Conservation (phyloP, 2,888 invertebrate species). For the Nineta flava region DNA sequence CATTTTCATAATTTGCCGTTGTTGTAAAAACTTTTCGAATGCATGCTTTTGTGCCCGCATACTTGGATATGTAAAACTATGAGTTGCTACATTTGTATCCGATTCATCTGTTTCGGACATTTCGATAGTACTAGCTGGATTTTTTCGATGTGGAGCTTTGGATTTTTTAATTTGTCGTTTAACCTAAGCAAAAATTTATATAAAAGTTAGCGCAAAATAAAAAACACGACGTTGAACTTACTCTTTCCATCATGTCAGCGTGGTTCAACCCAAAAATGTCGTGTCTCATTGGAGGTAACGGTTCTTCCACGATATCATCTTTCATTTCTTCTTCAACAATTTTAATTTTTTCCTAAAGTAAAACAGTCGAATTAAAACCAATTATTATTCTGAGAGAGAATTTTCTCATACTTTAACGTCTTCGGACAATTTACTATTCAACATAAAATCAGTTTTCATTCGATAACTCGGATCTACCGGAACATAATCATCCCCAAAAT, state of each 20-base stretch:
- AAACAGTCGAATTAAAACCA: too few relatives aligned
- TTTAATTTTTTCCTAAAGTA: conserved; percentile 3
- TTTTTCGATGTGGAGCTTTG: conserved; percentile 17
- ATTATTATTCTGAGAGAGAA: too few relatives aligned
- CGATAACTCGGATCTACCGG: conserved; percentile 27
- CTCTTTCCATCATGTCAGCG: conserved; percentile 37
- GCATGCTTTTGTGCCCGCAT: conserved; percentile 29
- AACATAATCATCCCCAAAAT: conserved; percentile 50
- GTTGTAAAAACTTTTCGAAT: conserved; percentile 36
- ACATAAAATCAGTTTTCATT: conserved; percentile 24
- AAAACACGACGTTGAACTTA: conserved; percentile 11
- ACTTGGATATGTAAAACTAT: conserved; percentile 16
- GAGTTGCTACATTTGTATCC: neutral
- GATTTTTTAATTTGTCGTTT: conserved; percentile 21
- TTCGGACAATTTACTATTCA: conserved; percentile 32
- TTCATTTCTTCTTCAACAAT: conserved; percentile 17
- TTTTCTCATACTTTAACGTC: conserved; percentile 17
- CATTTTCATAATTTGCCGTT: conserved; percentile 24
- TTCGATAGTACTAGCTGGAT: conserved; percentile 7
- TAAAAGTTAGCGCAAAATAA: neutral
- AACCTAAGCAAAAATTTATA: conserved; percentile 17
- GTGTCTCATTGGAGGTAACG: conserved; percentile 53
- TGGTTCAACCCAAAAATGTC: conserved; percentile 56
- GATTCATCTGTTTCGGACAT: conserved; percentile 13
- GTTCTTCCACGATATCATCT: conserved; percentile 23